Percentiles rank a stretch among this genome's conserved stretches.
These are phyloP conservation scores for Thamnophis elegans DNA, from an alignment of 2,797 vertebrate species.

Conservation along the genomic window DNA sequence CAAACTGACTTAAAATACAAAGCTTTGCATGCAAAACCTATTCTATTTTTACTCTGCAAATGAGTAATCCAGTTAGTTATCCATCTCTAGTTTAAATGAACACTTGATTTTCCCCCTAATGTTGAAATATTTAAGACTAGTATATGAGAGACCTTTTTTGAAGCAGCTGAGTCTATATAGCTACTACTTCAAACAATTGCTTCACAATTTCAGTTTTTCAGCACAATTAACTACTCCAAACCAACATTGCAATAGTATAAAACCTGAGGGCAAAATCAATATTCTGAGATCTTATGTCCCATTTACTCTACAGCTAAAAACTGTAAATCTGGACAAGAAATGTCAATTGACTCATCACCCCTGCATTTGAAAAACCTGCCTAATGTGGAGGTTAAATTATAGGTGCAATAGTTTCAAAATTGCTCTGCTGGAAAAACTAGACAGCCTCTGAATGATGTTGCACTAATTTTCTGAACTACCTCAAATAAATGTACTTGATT, in stretches of 20 bases:
- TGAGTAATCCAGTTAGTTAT: background rate
- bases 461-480: slow-evolving; percentile 12
- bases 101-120: background rate
- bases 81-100: slow-evolving; percentile 2
- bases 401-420: background rate
- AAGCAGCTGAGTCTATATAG: slow-evolving; percentile 11
- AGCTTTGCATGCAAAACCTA: background rate
- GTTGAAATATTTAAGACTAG: background rate
- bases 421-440: background rate
- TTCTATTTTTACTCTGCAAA: background rate
- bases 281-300: slow-evolving; percentile 42
- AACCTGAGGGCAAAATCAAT: slow-evolving; percentile 43
- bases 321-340: slow-evolving; percentile 47
- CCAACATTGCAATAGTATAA: slow-evolving; percentile 43
- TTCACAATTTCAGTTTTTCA: slow-evolving; percentile 43
- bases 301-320: slow-evolving; percentile 20
- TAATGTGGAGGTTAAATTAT: background rate
- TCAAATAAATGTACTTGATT: background rate
- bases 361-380: slow-evolving; percentile 42
- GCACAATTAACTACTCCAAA: slow-evolving; percentile 55
- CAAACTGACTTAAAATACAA: background rate
- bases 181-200: slow-evolving; percentile 38
- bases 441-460: slow-evolving; percentile 16
- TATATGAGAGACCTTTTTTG: background rate
- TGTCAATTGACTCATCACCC: slow-evolving; percentile 34